Conservation (phyloP, 2,888 invertebrate genomes). For the Eilema griseolum region DNA sequence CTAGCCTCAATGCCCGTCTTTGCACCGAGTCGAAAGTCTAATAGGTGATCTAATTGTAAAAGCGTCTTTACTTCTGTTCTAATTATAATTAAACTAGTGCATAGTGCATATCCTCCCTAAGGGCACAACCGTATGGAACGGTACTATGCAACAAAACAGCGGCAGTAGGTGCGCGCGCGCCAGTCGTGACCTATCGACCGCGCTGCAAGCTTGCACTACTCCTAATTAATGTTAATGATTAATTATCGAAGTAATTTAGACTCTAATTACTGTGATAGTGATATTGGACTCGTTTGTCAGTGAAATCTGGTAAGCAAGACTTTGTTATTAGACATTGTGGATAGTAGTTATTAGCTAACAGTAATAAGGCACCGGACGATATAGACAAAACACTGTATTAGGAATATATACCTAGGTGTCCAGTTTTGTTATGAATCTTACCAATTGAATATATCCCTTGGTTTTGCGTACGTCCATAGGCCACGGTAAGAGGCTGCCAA, state of each 20-base stretch:
- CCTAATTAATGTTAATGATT: slow-evolving; percentile 18
- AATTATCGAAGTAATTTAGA: slow-evolving; percentile 10
- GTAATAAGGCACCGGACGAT: not conserved
- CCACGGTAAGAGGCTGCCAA: too few species aligned
- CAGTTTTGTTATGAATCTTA: too few species aligned
- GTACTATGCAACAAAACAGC: slow-evolving; percentile 39
- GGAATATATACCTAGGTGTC: too few species aligned
- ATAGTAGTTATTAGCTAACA: not conserved
- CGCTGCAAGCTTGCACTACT: slow-evolving; percentile 24
- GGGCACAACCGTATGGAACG: slow-evolving; percentile 5
- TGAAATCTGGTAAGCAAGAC: slow-evolving; percentile 18
- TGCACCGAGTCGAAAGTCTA: too few species aligned
- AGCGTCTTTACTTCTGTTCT: not conserved
- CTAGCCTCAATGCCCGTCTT: too few species aligned
- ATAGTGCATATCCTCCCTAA: slow-evolving; percentile 13
- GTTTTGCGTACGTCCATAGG: too few species aligned
- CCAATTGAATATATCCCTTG: too few species aligned
- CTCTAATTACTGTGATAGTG: slow-evolving; percentile 16
- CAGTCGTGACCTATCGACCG: slow-evolving; percentile 33
- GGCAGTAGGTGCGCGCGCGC: slow-evolving; percentile 33
- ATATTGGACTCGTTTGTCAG: not conserved
- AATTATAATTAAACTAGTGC: slow-evolving; percentile 16
- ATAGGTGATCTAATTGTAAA: not conserved
- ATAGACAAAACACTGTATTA: not conserved
- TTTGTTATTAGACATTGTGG: not conserved